Percentiles rank a stretch among this genome's conserved stretches.
Evolutionary conservation across 2,113 vertebrate species (phyloP).

Genomic region (Willisornis vidua): DNA sequence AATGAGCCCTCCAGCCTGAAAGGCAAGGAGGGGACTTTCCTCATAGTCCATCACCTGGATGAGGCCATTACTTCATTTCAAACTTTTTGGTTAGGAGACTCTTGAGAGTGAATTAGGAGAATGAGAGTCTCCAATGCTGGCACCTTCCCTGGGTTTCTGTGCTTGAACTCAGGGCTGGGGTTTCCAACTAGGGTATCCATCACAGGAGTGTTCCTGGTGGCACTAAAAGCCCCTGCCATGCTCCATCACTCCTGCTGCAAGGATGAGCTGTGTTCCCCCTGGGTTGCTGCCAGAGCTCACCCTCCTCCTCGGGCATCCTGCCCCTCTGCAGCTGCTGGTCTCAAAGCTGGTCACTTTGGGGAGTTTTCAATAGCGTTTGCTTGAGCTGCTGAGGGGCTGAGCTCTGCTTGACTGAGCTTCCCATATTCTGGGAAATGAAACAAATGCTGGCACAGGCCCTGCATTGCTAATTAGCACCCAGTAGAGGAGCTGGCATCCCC

Average conservation of each 20-base stretch:
- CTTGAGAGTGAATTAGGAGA: not conserved
- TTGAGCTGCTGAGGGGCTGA: not conserved
- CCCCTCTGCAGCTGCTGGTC: not conserved
- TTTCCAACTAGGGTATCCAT: not conserved
- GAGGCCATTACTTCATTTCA: not conserved
- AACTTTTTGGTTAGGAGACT: not conserved
- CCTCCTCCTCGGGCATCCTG: not conserved
- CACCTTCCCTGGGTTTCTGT: not conserved
- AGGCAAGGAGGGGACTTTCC: not conserved
- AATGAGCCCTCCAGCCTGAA: not conserved
- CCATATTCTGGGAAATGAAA: not conserved
- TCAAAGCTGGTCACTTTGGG: not conserved
- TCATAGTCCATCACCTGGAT: not conserved
- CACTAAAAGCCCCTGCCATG: not conserved
- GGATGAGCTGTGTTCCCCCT: not conserved
- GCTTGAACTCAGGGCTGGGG: accelerated
- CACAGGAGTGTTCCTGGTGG: not conserved
- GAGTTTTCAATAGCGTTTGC: not conserved
- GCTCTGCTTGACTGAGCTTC: not conserved
- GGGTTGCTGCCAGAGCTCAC: accelerated
- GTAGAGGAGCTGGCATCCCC: not conserved
- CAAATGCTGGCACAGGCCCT: not conserved
- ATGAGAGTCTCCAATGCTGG: not conserved
- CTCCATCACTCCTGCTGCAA: not conserved
- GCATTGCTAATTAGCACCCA: not conserved